Evolutionary conservation across 37 sponge, comb jelly and placozoan genomes (phyloP).

Genomic region (Bolinopsis microptera): DNA sequence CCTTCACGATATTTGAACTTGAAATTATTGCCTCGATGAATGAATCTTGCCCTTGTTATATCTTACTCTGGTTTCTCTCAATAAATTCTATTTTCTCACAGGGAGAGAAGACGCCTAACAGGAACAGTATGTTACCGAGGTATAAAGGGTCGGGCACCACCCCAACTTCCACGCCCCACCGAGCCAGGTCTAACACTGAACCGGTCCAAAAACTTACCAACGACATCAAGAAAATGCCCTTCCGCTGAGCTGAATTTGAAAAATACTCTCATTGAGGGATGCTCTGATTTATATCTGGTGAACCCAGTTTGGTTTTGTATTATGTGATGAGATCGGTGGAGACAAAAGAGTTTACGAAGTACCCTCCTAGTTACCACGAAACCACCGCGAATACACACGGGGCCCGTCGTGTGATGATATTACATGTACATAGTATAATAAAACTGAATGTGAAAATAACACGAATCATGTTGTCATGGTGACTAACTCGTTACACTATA

Average conservation of each 20-base stretch:
- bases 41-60: no score
- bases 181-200: slow-evolving; percentile 58
- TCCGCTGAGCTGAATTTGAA: slow-evolving; percentile 11
- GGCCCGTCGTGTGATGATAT: neutral
- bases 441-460: neutral
- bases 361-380: no score
- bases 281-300: no score
- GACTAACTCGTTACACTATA: neutral
- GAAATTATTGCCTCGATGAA: no score
- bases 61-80: no score
- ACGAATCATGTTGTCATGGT: neutral
- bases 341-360: no score
- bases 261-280: no score
- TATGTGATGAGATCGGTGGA: no score
- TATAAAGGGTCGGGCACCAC: slow-evolving; percentile 8
- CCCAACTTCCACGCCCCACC: slow-evolving; percentile 37
- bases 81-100: no score
- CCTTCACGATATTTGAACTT: no score
- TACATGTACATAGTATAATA: neutral
- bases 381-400: no score
- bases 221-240: slow-evolving; percentile 16
- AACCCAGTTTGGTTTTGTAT: no score
- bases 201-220: slow-evolving; percentile 20
- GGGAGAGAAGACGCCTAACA: slow-evolving; percentile 4
- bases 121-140: slow-evolving; percentile 55